A percentile compares a stretch with the other conserved stretches of the same genome.
These are phyloP conservation scores for Accipiter virgatus DNA, from an alignment of 2,113 vertebrate species.

Conservation along the genomic window DNA sequence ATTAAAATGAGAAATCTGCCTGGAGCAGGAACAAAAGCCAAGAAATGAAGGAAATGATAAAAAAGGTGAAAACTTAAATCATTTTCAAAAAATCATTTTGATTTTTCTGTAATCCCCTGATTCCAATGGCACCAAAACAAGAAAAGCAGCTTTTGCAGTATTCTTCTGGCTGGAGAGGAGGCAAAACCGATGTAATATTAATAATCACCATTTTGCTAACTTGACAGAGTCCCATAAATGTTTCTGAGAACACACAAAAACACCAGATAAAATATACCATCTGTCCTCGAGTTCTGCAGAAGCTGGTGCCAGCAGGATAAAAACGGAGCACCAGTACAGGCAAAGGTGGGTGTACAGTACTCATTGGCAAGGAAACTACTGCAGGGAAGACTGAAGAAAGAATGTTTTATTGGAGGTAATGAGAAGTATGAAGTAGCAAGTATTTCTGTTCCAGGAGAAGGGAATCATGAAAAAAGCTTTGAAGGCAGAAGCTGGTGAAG, in stretches of 20 bases:
- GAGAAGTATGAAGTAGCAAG: not conserved
- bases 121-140: not conserved
- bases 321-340: slow-evolving; percentile 13
- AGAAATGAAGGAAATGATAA: not conserved
- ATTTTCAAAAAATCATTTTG: not conserved
- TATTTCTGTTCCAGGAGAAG: not conserved
- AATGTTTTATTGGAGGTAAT: not conserved
- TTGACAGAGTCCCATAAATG: slow-evolving; percentile 14
- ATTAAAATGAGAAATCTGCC: slow-evolving; percentile 7
- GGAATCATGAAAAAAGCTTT: not conserved
- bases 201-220: not conserved
- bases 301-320: slow-evolving; percentile 24
- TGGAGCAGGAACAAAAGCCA: not conserved
- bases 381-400: not conserved
- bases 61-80: not conserved
- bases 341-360: slow-evolving; percentile 35
- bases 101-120: not conserved
- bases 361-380: slow-evolving; percentile 11
- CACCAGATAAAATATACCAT: slow-evolving; percentile 38
- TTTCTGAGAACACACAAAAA: slow-evolving; percentile 32
- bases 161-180: not conserved
- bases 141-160: not conserved
- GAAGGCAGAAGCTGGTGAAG: not conserved
- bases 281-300: slow-evolving; percentile 34
- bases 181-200: not conserved